These are phyloP conservation scores for Panurus biarmicus DNA, from an alignment of 2,113 vertebrate species.

Conservation along the genomic window DNA sequence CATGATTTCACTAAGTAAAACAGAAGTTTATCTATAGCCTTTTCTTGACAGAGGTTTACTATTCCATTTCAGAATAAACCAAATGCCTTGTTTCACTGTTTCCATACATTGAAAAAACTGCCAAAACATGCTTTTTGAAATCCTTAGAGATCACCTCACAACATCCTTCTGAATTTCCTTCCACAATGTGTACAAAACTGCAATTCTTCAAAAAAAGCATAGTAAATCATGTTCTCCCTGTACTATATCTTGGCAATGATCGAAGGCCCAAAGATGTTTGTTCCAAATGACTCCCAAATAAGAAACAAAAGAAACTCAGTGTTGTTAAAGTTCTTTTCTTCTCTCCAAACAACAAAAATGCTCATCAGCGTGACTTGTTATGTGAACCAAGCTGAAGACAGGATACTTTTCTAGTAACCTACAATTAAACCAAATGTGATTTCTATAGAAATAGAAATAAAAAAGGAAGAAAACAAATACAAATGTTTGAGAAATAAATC, in stretches of 20 bases:
- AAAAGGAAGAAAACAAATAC: neutral
- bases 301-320: neutral
- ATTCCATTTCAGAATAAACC: neutral
- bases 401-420: neutral
- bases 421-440: neutral
- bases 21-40: neutral
- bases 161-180: neutral
- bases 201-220: neutral
- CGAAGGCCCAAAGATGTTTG: neutral
- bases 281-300: neutral
- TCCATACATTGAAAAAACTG: neutral
- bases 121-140: neutral
- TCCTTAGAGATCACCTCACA: neutral
- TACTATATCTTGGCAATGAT: neutral
- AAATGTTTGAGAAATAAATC: neutral
- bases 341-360: neutral
- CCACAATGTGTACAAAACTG: neutral
- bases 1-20: neutral
- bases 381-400: neutral
- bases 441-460: neutral
- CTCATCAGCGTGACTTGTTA: neutral
- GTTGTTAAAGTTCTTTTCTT: neutral
- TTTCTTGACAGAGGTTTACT: neutral
- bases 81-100: neutral
- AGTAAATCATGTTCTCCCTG: neutral